A percentile compares a stretch with the other conserved stretches of the same genome.
Evolutionary conservation across 1,140 invertebrate genomes (phyloP).

Genomic region (Cyphomyrmex costatus): DNA sequence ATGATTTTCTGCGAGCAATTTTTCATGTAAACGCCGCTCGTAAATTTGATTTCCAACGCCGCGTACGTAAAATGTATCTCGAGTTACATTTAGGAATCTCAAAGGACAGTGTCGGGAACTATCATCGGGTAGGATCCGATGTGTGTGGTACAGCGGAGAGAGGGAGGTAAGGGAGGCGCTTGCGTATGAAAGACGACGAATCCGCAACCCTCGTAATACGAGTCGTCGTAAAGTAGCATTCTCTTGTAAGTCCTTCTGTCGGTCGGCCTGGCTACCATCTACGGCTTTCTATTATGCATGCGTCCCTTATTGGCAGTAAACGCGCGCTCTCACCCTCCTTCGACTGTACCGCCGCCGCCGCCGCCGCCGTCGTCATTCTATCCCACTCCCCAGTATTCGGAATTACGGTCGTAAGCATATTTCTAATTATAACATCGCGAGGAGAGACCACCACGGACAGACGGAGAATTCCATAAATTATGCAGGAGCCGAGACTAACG

Average conservation of each 20-base stretch:
- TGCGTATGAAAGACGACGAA: slow-evolving; percentile 70
- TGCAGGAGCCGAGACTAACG: slow-evolving; percentile 64
- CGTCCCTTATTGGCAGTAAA: slow-evolving; percentile 83
- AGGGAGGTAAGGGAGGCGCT: neutral
- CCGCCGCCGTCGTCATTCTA: neutral
- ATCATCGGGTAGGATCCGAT: neutral
- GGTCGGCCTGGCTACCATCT: slow-evolving; percentile 73
- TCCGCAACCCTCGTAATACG: slow-evolving; percentile 76
- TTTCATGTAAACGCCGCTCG: neutral
- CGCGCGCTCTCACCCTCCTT: slow-evolving; percentile 74
- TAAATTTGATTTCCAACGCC: slow-evolving; percentile 6
- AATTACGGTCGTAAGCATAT: slow-evolving; percentile 81
- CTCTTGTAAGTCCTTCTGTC: slow-evolving; percentile 80
- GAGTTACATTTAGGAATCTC: neutral
- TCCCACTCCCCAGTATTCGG: slow-evolving; percentile 41
- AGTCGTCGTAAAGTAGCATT: slow-evolving; percentile 81
- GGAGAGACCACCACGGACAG: slow-evolving; percentile 73
- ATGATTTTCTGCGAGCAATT: neutral
- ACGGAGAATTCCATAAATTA: slow-evolving; percentile 78
- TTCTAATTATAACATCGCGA: slow-evolving; percentile 80
- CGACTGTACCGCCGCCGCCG: neutral
- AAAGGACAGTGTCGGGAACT: neutral
- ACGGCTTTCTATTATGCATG: slow-evolving; percentile 82
- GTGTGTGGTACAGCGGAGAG: neutral
- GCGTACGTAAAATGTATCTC: neutral